Evolutionary conservation across 2,888 invertebrate species (phyloP), one percentile per base, ranked within the genome.

Genomic region (Troides oblongomaculatus): DNA sequence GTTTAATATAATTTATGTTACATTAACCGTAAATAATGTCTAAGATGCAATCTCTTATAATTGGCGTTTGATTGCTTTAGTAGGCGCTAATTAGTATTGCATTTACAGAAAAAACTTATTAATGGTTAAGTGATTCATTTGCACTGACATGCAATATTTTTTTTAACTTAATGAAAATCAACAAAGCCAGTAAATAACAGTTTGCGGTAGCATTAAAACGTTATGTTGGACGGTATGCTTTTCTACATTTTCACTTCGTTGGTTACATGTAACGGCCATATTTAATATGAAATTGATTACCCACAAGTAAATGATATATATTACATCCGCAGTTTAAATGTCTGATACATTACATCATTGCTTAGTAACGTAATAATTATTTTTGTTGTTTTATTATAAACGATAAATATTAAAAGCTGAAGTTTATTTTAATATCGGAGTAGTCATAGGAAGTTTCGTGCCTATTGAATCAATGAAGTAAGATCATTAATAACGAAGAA

Each of bases 121-220:
- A 21, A 62, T 21, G 46, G 23, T 62, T 43, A 46, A 14, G 2
- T 46, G 43, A 12, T 10, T n/a, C 36, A 39, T 62, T 62, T 18
- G 12, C 2, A 2, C 36, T 36, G 17, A 60, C 30, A 36, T 36
- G 60, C 17, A n/a, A 60, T 82, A 21, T 79, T 39, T 14, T 39
- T 23, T 59, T 65, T 66, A n/a, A 6, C 3, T 10, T 39, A 17
- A n/a, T 43, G 10, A 61, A 43, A 61, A 61, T 21, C 39, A 0
- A 21, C 10, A 1, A 57, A 17, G 46, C 2, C 56, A n/a, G 57
- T 57, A 57, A n/a, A 21, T 57, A 57, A 57, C 6, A 23, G 57
- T 57, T 50, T 21, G 43, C n/a, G 18, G 43, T 8, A 61, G 43
- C 43, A 57, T 57, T 57, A 21, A 57, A 57, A 57, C n/a, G 57